phyloP scores from a whole-genome alignment of 2,888 invertebrate genomes.

The Epistrophella euchroma region DNA sequence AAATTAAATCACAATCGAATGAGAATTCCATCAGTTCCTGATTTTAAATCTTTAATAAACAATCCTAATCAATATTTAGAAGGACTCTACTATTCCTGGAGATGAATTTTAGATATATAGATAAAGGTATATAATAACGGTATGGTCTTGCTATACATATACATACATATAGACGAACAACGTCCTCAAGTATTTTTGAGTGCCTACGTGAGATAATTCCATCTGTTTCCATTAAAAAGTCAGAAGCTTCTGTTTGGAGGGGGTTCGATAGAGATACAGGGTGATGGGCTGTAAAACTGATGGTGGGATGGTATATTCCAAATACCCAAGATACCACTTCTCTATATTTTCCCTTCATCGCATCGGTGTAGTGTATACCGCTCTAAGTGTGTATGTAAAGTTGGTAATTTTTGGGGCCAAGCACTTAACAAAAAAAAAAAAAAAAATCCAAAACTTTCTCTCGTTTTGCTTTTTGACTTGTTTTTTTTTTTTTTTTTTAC shows the following conservation, averaged over 20 bases:
- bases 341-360: conserved; percentile 52
- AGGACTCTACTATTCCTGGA: conserved; percentile 1
- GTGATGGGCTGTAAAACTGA: neutral
- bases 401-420: conserved; percentile 58
- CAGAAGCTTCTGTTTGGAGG: conserved; percentile 53
- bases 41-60: conserved; percentile 75
- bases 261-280: conserved; percentile 10
- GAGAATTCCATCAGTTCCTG: conserved; percentile 32
- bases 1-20: conserved; percentile 66
- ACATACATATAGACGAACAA: conserved; percentile 37
- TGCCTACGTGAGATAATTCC: conserved; percentile 76
- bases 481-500: conserved; percentile 21
- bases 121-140: neutral
- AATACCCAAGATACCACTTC: conserved; percentile 63
- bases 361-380: conserved; percentile 35
- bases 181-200: conserved; percentile 70
- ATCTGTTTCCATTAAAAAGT: conserved; percentile 76
- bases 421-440: conserved; percentile 67
- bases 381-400: conserved; percentile 71
- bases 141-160: neutral
- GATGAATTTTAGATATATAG: neutral
- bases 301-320: conserved; percentile 11
- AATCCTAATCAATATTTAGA: conserved; percentile 69
- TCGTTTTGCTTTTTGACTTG: conserved; percentile 64
- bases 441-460: conserved; percentile 66